Evolutionary conservation across 1,140 invertebrate species (phyloP), one percentile per base, ranked within the genome.

Genomic region (Microplitis demolitor): DNA sequence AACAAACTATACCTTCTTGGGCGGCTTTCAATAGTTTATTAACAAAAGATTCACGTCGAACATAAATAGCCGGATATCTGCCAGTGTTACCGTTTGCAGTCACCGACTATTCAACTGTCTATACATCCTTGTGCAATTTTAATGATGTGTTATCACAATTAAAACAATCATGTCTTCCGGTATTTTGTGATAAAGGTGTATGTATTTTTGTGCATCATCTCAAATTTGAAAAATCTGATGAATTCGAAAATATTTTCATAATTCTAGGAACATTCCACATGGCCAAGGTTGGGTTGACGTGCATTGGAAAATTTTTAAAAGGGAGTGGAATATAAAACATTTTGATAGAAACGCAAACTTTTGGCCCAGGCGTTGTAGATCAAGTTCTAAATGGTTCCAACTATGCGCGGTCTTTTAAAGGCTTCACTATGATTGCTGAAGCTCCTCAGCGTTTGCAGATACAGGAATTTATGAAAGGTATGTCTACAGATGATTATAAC

Each of bases 261-360:
- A 64, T 54, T 39, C 35, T 74, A 1, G 56, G 74, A 33, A 35
- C 50, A 8, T 69, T 76, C 61, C 72, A 74, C 37, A 60, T 68
- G 14, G 67, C 53, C 24, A 76, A 76, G 74, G 61, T 72, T 5
- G 14, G 62, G 13, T 63, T 45, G n/a, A 56, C 35, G 34, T 74
- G 69, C n/a, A 72, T 76, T 31, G 75, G 72, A 34, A 71, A 69
- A 72, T 76, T 60, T 74, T 63, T 76, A 14, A 54, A 51, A 63
- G 64, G 66, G 5, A 74, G 69, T 72, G 72, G 72, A 4, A 34
- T 74, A 6, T 66, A 74, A 33, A 37, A 74, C 24, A 4, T 76
- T 14, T 69, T 74, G n/a, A 58, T 72, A 4, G 69, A 76, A 72
- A 74, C 61, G 13, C 51, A 63, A 9, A 61, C 66, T 24, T 74